phyloP scores from a whole-genome alignment of 2,888 invertebrate genomes.

The Volucella bombylans region DNA sequence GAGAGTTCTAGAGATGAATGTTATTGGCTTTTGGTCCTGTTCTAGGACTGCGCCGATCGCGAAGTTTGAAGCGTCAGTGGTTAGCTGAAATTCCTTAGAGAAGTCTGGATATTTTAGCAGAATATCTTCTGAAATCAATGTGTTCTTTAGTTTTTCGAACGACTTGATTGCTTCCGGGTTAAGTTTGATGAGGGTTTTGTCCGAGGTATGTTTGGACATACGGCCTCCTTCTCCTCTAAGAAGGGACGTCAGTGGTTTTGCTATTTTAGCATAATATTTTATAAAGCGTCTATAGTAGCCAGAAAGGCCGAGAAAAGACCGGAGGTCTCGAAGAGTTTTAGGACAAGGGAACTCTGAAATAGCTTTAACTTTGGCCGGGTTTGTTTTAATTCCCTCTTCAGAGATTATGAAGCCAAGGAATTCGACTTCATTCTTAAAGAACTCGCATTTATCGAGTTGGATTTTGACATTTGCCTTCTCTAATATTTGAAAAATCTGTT shows the following conservation, averaged over 20 bases:
- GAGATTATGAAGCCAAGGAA: too few species aligned
- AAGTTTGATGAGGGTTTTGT: conserved; percentile 12
- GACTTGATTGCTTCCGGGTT: conserved; percentile 27
- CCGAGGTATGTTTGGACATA: conserved; percentile 42
- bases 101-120: conserved; percentile 39
- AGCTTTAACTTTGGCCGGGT: too few species aligned
- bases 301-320: too few species aligned
- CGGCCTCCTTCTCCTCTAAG: conserved; percentile 44
- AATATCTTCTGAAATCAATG: conserved; percentile 33
- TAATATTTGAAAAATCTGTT: too few species aligned
- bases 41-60: conserved; percentile 76
- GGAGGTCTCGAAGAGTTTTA: too few species aligned
- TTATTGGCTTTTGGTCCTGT: conserved; percentile 72
- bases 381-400: too few species aligned
- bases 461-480: too few species aligned
- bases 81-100: conserved; percentile 48
- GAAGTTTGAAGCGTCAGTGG: conserved; percentile 76
- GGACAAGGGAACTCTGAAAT: too few species aligned
- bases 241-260: conserved; percentile 37
- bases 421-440: too few species aligned
- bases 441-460: too few species aligned
- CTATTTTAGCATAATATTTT: conserved; percentile 36
- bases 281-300: conserved; percentile 20
- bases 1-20: conserved; percentile 49
- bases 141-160: conserved; percentile 43